Conservation (phyloP, 2,113 vertebrate genomes). For the cat (Felis catus) region DNA sequence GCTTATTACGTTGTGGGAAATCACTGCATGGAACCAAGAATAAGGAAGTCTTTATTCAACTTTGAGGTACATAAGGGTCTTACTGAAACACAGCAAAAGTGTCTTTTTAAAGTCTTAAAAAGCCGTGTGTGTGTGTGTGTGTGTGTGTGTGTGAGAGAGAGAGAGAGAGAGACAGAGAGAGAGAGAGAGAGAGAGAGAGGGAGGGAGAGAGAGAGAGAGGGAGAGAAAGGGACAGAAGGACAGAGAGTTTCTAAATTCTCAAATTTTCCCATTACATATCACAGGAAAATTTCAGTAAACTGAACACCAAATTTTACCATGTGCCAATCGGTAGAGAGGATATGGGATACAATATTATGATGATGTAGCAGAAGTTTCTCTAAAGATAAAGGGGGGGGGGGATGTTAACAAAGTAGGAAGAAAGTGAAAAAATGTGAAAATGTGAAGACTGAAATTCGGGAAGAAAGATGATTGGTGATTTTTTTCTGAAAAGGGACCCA, state of each 20-base stretch:
- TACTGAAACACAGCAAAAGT: not conserved
- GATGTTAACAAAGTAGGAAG: not conserved
- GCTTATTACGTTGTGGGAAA: not conserved
- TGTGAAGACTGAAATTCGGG: not conserved
- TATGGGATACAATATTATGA: not conserved
- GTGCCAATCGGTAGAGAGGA: not conserved
- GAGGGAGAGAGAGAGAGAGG: not conserved
- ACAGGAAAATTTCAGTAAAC: not conserved
- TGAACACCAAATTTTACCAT: not conserved
- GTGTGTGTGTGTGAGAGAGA: not conserved
- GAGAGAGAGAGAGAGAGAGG: too few relatives aligned
- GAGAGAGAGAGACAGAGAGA: not conserved
- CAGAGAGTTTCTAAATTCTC: not conserved
- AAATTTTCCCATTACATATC: not conserved
- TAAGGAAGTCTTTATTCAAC: not conserved
- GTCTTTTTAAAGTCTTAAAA: not conserved
- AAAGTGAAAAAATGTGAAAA: not conserved
- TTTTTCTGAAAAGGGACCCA: not conserved
- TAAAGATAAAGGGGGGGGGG: not conserved
- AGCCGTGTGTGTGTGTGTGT: not conserved
- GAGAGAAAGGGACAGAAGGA: not conserved
- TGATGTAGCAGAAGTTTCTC: not conserved
- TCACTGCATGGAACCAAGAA: not conserved
- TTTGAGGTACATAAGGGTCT: not conserved
- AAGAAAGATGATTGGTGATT: not conserved